Percentiles rank a stretch among this genome's conserved stretches.
These are phyloP conservation scores for Elgonia sp. DNA, from an alignment of 2,888 invertebrate genomes.

Conservation along the genomic window DNA sequence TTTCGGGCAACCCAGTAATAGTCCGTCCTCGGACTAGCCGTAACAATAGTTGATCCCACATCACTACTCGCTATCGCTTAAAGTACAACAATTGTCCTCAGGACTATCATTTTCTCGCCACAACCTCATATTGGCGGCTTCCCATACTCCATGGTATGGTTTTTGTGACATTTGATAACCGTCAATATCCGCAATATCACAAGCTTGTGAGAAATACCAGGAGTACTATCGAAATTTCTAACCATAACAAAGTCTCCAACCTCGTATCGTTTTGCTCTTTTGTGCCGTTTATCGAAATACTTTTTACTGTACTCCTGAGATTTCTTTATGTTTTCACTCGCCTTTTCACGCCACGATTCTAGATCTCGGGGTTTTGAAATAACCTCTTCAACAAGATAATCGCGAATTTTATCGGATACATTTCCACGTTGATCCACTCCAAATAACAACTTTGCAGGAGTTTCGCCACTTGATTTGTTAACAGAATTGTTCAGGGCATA, in stretches of 20 bases:
- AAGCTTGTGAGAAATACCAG: constrained; percentile 72
- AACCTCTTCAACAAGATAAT: not conserved
- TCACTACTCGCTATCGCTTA: too few relatives aligned
- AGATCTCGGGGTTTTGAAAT: not conserved
- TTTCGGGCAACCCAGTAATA: too few relatives aligned
- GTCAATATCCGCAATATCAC: too few relatives aligned
- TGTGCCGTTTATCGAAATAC: constrained; percentile 39
- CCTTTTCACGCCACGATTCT: not conserved
- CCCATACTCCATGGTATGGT: too few relatives aligned
- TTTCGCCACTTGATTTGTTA: not conserved
- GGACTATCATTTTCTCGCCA: too few relatives aligned
- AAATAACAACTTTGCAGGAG: not conserved
- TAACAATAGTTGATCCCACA: too few relatives aligned
- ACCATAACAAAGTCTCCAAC: constrained; percentile 69
- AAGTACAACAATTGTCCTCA: too few relatives aligned
- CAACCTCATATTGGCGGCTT: too few relatives aligned
- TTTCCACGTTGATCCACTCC: not conserved
- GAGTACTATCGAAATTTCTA: constrained; percentile 34
- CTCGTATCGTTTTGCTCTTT: constrained; percentile 53
- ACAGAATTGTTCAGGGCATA: constrained; percentile 35
- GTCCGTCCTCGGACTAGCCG: too few relatives aligned
- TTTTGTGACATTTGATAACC: too few relatives aligned
- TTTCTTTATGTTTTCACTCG: constrained; percentile 16
- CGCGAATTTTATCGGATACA: not conserved
- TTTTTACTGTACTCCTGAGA: constrained; percentile 20